Evolutionary conservation across 2,113 vertebrate species (phyloP).

Genomic region (Mesembrinibis cayennensis): DNA sequence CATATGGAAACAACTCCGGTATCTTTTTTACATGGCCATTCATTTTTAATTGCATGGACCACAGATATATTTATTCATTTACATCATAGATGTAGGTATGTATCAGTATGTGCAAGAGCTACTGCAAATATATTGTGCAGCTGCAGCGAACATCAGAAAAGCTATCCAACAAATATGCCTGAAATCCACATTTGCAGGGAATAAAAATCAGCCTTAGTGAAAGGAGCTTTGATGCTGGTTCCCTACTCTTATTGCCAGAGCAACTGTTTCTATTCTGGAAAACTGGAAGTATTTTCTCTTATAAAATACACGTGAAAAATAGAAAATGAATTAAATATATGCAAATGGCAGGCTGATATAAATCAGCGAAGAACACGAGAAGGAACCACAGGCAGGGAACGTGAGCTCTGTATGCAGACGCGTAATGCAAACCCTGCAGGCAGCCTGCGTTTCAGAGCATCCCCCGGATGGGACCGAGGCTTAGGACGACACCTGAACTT

Average conservation of each 20-base stretch:
- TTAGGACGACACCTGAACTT: not conserved
- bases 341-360: not conserved
- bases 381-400: not conserved
- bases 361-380: not conserved
- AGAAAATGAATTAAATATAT: not conserved
- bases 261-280: not conserved
- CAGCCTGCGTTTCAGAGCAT: not conserved
- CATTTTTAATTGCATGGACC: slow-evolving; percentile 61
- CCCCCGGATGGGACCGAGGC: not conserved
- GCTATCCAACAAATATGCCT: slow-evolving; percentile 4
- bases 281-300: not conserved
- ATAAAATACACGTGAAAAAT: not conserved
- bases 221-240: not conserved
- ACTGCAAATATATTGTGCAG: not conserved
- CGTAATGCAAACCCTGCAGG: not conserved
- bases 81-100: not conserved
- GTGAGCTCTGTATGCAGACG: not conserved
- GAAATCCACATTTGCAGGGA: not conserved
- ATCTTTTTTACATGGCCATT: slow-evolving; percentile 37
- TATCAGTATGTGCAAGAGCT: not conserved
- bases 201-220: slow-evolving; percentile 3
- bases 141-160: slow-evolving; percentile 5
- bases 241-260: not conserved
- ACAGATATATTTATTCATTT: slow-evolving; percentile 35
- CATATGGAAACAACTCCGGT: not conserved